A percentile compares a stretch with the other conserved stretches of the same genome.
Evolutionary conservation across 2,113 vertebrate genomes (phyloP).

Genomic region (Centrocercus urophasianus): DNA sequence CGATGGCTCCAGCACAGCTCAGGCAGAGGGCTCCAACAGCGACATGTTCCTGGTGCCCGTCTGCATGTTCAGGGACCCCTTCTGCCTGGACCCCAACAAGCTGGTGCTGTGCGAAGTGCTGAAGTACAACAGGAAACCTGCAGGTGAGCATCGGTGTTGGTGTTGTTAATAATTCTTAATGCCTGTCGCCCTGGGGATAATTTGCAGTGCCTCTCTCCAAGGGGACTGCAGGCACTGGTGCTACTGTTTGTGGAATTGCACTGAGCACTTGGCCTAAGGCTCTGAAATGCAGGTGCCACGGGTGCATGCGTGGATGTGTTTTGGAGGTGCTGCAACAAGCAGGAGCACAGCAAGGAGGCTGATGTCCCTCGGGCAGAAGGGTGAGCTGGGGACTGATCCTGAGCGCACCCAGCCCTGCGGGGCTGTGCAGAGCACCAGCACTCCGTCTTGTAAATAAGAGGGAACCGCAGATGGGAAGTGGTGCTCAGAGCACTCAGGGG

Average conservation of each 20-base stretch:
- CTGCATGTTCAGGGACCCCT: slow-evolving; percentile 83
- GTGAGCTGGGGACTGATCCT: background rate
- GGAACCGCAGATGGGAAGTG: background rate
- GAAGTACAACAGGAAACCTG: slow-evolving; percentile 80
- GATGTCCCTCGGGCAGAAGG: background rate
- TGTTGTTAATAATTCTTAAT: background rate
- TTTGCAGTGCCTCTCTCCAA: background rate
- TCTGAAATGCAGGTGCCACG: background rate
- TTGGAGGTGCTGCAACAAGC: background rate
- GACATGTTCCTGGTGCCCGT: slow-evolving; percentile 86
- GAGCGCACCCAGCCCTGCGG: background rate
- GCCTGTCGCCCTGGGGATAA: accelerated
- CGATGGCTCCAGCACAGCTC: slow-evolving; percentile 80
- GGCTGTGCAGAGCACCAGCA: background rate
- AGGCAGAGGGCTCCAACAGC: slow-evolving; percentile 84
- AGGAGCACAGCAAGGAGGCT: background rate
- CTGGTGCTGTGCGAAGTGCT: slow-evolving; percentile 85
- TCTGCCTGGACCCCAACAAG: slow-evolving; percentile 79
- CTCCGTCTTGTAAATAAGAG: background rate
- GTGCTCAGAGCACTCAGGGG: background rate
- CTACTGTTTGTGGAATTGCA: background rate
- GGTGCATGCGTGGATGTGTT: background rate
- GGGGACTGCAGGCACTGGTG: background rate
- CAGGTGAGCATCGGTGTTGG: slow-evolving; percentile 65
- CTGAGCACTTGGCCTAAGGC: background rate